phyloP scores from a whole-genome alignment of 2,888 invertebrate species.

The Gymnoscelis rufifasciata region DNA sequence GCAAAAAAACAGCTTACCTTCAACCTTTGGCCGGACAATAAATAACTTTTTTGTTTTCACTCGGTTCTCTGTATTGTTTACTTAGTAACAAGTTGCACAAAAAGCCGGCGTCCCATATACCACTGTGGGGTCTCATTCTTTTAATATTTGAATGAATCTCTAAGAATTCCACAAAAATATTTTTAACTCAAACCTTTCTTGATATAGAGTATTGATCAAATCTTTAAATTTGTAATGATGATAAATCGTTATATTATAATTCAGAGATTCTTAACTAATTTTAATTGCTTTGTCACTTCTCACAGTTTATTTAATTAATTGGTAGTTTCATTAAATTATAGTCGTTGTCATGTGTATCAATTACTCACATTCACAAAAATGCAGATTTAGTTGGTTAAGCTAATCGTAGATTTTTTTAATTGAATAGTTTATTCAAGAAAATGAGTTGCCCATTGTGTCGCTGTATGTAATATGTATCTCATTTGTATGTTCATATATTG shows the following conservation, averaged over 20 bases:
- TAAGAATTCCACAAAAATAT: no score
- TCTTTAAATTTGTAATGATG: not conserved
- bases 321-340: slow-evolving; percentile 2
- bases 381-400: no score
- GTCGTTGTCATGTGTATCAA: no score
- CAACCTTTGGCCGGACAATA: slow-evolving; percentile 43
- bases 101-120: slow-evolving; percentile 24
- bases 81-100: slow-evolving; percentile 33
- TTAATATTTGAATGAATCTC: not conserved
- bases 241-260: not conserved
- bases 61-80: slow-evolving; percentile 40
- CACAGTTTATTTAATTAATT: slow-evolving; percentile 13
- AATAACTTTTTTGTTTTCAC: slow-evolving; percentile 36
- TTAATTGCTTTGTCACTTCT: slow-evolving; percentile 12
- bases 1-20: slow-evolving; percentile 34
- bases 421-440: no score
- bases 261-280: slow-evolving; percentile 4
- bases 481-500: no score
- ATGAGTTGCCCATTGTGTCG: no score
- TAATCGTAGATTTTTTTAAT: no score
- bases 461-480: no score
- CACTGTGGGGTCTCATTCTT: slow-evolving; percentile 35
- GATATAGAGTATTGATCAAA: not conserved
- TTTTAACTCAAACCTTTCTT: not conserved
- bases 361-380: no score